phyloP scores from a whole-genome alignment of 1,140 invertebrate species.

The Zaprionus inermis region DNA sequence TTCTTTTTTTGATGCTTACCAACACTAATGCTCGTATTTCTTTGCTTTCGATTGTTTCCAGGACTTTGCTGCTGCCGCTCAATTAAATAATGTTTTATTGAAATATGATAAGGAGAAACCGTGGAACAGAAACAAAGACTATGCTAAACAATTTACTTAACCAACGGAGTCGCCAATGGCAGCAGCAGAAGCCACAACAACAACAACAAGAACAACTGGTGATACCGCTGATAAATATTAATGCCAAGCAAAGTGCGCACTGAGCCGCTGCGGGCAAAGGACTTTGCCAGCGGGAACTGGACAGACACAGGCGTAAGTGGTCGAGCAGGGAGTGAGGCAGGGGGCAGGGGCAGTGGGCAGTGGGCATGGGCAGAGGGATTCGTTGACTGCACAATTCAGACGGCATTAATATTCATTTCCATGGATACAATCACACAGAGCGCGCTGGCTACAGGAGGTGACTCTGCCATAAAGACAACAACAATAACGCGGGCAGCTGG shows the following conservation, averaged over 20 bases:
- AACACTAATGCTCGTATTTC: too few species aligned
- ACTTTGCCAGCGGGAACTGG: slow-evolving; percentile 52
- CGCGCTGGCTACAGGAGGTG: slow-evolving; percentile 61
- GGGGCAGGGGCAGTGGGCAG: neutral
- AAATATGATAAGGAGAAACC: slow-evolving; percentile 56
- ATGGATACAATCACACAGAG: slow-evolving; percentile 73
- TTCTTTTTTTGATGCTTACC: neutral
- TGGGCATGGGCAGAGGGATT: slow-evolving; percentile 4
- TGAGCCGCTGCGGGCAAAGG: slow-evolving; percentile 80
- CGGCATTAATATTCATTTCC: slow-evolving; percentile 81
- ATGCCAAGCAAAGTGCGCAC: slow-evolving; percentile 78
- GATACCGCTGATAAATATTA: slow-evolving; percentile 79
- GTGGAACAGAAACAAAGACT: slow-evolving; percentile 49
- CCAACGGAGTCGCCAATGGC: slow-evolving; percentile 35
- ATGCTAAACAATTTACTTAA: slow-evolving; percentile 63
- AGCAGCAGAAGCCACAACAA: slow-evolving; percentile 23
- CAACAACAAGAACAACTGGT: slow-evolving; percentile 36
- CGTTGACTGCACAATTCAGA: slow-evolving; percentile 64
- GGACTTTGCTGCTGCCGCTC: slow-evolving; percentile 4
- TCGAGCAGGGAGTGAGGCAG: neutral
- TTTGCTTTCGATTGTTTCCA: too few species aligned
- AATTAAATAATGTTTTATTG: slow-evolving; percentile 59
- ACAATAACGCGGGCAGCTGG: slow-evolving; percentile 20
- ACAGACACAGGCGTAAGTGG: neutral
- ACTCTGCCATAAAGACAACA: slow-evolving; percentile 58